These are phyloP conservation scores for Ageneiosus marmoratus DNA, from an alignment of 2,113 vertebrate species.

Conservation along the genomic window DNA sequence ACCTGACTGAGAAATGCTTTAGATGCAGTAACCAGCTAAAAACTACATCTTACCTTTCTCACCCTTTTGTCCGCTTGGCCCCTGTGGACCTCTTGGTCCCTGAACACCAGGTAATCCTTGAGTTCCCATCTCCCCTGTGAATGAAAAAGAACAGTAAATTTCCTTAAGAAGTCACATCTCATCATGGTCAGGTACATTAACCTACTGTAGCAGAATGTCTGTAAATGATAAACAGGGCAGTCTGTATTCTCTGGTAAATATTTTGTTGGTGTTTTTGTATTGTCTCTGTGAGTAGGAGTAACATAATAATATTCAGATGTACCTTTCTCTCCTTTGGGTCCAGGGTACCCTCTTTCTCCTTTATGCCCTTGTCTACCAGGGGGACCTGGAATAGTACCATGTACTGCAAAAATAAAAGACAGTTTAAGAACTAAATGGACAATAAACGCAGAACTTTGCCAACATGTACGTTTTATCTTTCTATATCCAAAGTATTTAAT, in stretches of 20 bases:
- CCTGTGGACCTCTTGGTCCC: slow-evolving; percentile 49
- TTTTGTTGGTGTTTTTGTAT: background rate
- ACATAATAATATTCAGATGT: background rate
- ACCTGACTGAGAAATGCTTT: no score
- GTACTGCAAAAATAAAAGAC: slow-evolving; percentile 62
- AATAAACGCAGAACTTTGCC: background rate
- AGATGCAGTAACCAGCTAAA: background rate
- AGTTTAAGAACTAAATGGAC: background rate
- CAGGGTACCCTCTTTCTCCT: slow-evolving; percentile 85
- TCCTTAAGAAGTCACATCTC: background rate
- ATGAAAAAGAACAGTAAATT: slow-evolving; percentile 3
- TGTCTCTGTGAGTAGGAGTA: background rate
- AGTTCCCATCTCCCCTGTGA: slow-evolving; percentile 41
- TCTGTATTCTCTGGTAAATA: background rate
- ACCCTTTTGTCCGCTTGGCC: slow-evolving; percentile 46
- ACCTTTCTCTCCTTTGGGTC: slow-evolving; percentile 84
- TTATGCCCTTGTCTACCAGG: slow-evolving; percentile 75
- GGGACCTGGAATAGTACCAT: slow-evolving; percentile 86
- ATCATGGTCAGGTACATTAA: no score
- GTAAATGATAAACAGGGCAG: background rate
- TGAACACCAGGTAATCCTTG: slow-evolving; percentile 41
- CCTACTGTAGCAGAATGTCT: background rate
- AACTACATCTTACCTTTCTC: slow-evolving; percentile 42
- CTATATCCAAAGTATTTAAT: background rate
- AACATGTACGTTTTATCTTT: background rate